Percentiles rank a stretch among this genome's conserved stretches.
Evolutionary conservation across 2,888 invertebrate genomes (phyloP).

Genomic region (Protophormia terraenovae): DNA sequence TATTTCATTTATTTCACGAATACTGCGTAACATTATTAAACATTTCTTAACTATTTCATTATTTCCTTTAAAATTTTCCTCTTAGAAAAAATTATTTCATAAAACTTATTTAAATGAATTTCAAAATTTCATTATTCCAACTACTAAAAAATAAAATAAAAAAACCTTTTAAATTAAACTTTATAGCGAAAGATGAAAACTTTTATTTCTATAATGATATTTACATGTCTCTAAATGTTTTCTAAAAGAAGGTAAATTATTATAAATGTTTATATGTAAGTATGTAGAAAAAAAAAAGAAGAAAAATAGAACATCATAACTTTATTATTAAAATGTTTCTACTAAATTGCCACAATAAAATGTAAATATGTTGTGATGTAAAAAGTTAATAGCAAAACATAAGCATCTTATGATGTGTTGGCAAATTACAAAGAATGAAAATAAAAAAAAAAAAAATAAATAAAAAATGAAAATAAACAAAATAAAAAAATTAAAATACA

Average conservation of each 20-base stretch:
- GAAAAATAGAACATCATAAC: conserved; percentile 35
- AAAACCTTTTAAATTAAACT: not conserved
- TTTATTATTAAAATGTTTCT: conserved; percentile 48
- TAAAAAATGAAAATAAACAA: not conserved
- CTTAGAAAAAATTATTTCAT: no score
- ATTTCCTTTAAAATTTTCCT: no score
- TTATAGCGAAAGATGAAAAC: not conserved
- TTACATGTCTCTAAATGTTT: not conserved
- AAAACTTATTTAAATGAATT: no score
- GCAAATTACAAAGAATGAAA: not conserved
- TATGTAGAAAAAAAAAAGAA: not conserved
- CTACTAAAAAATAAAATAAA: no score
- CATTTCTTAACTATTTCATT: no score
- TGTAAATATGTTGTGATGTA: conserved; percentile 56
- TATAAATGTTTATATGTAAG: not conserved
- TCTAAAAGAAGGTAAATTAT: not conserved
- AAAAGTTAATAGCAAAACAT: conserved; percentile 41
- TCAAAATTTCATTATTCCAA: no score
- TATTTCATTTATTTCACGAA: no score
- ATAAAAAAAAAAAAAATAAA: not conserved
- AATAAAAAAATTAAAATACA: not conserved
- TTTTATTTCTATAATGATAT: not conserved
- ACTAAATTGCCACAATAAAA: conserved; percentile 64
- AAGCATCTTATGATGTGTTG: conserved; percentile 36
- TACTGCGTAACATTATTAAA: no score